Conservation (phyloP, 2,113 vertebrate genomes). For the Chamaea fasciata region DNA sequence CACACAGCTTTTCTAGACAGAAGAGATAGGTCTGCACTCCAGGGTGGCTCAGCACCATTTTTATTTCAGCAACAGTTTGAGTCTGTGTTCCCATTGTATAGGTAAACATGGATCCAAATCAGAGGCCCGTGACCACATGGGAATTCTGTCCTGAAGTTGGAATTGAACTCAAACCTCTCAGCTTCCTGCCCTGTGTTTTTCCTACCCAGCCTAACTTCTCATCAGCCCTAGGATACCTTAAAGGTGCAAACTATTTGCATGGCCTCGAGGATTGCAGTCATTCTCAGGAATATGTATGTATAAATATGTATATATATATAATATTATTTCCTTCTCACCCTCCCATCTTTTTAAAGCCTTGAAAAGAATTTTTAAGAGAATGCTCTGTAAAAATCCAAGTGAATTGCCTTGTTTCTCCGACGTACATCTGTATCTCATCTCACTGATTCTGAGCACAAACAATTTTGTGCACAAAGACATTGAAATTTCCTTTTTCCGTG, state of each 20-base stretch:
- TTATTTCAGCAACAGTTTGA: not conserved
- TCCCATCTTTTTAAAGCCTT: not conserved
- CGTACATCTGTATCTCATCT: conserved; percentile 15
- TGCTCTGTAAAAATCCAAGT: not conserved
- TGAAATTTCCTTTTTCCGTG: not conserved
- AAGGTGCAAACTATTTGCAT: not conserved
- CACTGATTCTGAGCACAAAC: not conserved
- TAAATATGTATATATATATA: too few relatives aligned
- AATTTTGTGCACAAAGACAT: not conserved
- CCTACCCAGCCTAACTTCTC: not conserved
- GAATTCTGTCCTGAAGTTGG: not conserved
- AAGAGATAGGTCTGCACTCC: not conserved
- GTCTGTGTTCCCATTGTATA: not conserved
- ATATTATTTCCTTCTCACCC: not conserved
- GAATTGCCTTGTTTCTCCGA: not conserved
- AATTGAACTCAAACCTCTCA: not conserved
- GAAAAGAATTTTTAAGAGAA: conserved; percentile 1
- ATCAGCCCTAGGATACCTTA: not conserved
- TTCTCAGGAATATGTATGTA: not conserved
- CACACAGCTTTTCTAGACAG: not conserved
- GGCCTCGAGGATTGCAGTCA: not conserved
- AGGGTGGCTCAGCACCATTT: not conserved
- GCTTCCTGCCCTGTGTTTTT: not conserved
- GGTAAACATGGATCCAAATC: fast-evolving
- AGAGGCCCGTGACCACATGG: fast-evolving